Evolutionary conservation across 2,888 invertebrate genomes (phyloP).

Genomic region (Drosophila paucipuncta): DNA sequence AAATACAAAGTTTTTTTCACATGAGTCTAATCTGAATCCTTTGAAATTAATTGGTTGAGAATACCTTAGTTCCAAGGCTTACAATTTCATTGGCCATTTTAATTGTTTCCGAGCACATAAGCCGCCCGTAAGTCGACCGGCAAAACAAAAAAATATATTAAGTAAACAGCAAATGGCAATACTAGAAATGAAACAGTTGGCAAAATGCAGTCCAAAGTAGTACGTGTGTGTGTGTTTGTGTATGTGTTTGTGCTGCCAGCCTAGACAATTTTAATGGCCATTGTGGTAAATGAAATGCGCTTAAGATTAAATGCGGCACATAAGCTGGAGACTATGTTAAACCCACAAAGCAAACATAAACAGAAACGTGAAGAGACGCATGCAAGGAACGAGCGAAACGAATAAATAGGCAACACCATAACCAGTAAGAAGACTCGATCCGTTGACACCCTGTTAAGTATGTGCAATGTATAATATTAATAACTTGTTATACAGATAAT

Average conservation of each 20-base stretch:
- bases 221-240: slow-evolving; percentile 6
- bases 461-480: background rate
- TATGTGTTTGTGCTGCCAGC: slow-evolving; percentile 27
- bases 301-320: slow-evolving; percentile 73
- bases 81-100: slow-evolving; percentile 67
- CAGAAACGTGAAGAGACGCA: slow-evolving; percentile 52
- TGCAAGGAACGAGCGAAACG: slow-evolving; percentile 6
- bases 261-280: slow-evolving; percentile 71
- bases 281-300: slow-evolving; percentile 80
- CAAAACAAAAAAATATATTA: slow-evolving; percentile 38
- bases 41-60: slow-evolving; percentile 66
- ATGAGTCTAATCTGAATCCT: slow-evolving; percentile 46
- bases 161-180: slow-evolving; percentile 39
- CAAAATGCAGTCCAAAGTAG: slow-evolving; percentile 8
- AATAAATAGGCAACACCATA: slow-evolving; percentile 8
- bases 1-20: slow-evolving; percentile 13
- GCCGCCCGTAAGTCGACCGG: slow-evolving; percentile 67
- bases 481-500: background rate
- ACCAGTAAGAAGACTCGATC: background rate
- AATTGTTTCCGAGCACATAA: slow-evolving; percentile 74
- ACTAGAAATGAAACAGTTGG: slow-evolving; percentile 25
- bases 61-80: slow-evolving; percentile 25
- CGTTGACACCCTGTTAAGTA: background rate
- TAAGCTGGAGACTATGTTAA: slow-evolving; percentile 62
- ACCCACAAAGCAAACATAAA: slow-evolving; percentile 74